Percentiles rank a stretch among this genome's conserved stretches.
Conservation (phyloP, 2,797 vertebrate species). For the Eleutherodactylus coqui region DNA sequence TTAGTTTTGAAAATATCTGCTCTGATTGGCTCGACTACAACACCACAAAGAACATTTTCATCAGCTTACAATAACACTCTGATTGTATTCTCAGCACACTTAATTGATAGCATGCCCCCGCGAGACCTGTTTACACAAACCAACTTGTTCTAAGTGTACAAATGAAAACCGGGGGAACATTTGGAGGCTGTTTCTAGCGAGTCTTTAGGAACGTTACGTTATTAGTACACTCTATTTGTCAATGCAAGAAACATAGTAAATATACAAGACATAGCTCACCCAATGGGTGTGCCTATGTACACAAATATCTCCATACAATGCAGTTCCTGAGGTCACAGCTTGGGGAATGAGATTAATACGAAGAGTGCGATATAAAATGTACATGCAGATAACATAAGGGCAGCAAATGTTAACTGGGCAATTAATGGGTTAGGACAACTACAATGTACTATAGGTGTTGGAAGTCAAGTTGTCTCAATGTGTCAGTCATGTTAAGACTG, state of each 20-base stretch:
- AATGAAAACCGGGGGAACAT: constrained; percentile 7
- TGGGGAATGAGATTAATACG: too few relatives aligned
- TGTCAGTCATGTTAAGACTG: too few relatives aligned
- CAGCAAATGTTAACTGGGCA: too few relatives aligned
- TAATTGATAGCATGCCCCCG: constrained; percentile 81
- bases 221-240: not conserved
- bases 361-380: too few relatives aligned
- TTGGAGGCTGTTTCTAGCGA: not conserved
- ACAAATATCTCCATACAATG: too few relatives aligned
- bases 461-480: too few relatives aligned
- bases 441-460: too few relatives aligned
- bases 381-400: too few relatives aligned
- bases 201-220: not conserved
- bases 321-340: too few relatives aligned
- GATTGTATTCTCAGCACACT: constrained; percentile 82
- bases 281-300: too few relatives aligned
- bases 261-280: too few relatives aligned
- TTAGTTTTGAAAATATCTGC: constrained; percentile 76
- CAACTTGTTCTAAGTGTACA: constrained; percentile 16
- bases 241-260: not conserved
- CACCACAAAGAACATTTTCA: constrained; percentile 77
- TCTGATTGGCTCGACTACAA: constrained; percentile 78
- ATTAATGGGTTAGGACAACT: too few relatives aligned
- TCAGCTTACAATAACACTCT: constrained; percentile 85
- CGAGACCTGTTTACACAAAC: constrained; percentile 62